Evolutionary conservation across 2,113 vertebrate genomes (phyloP).

Genomic region (Cebus imitator): DNA sequence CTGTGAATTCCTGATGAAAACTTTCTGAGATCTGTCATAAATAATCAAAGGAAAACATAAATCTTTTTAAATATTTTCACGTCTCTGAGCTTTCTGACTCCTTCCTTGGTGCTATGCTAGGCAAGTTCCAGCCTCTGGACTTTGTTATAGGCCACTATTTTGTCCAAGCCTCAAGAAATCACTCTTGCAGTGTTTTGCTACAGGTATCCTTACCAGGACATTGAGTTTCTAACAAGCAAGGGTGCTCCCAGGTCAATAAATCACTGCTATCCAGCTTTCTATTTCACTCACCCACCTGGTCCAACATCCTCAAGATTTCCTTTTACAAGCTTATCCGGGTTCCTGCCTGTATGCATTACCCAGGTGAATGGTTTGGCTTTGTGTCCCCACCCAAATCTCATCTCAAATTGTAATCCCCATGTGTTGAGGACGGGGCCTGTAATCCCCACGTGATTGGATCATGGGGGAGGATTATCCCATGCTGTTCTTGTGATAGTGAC

Average conservation of each 20-base stretch:
- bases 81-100: no score
- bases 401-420: no score
- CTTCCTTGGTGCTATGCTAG: no score
- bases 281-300: not conserved
- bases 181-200: not conserved
- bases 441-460: no score
- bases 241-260: not conserved
- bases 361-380: no score
- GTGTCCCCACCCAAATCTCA: no score
- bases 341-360: not conserved
- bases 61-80: not conserved
- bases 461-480: no score
- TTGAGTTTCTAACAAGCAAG: not conserved
- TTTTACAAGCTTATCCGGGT: not conserved
- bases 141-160: no score
- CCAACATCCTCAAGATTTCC: not conserved
- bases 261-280: not conserved
- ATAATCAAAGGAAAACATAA: not conserved
- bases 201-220: not conserved
- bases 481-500: no score
- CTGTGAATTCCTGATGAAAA: not conserved
- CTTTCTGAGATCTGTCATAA: not conserved
- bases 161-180: not conserved
- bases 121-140: no score
- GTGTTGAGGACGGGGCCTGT: no score